phyloP scores from a whole-genome alignment of 1,140 invertebrate species.

The Lucilia sericata region DNA sequence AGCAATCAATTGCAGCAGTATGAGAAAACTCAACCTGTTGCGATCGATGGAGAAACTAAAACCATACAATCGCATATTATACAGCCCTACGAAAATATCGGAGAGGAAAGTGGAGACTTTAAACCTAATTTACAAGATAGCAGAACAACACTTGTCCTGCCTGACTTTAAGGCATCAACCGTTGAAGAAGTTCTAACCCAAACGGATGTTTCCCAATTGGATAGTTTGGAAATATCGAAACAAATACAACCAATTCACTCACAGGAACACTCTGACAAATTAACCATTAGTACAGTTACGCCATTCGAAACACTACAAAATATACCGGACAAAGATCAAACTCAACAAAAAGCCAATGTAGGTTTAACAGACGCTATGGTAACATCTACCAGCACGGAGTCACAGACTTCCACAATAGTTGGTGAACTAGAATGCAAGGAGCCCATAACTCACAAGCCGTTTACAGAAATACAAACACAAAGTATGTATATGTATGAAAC shows the following conservation, averaged over 20 bases:
- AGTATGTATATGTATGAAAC: conserved; percentile 37
- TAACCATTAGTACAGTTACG: conserved; percentile 13
- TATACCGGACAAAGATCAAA: neutral
- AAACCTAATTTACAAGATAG: conserved; percentile 47
- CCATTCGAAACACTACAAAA: conserved; percentile 27
- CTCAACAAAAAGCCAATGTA: conserved; percentile 23
- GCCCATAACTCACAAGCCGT: neutral
- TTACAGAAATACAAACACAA: conserved; percentile 29
- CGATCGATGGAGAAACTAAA: neutral
- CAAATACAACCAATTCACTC: conserved; percentile 4
- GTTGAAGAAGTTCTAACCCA: conserved; percentile 31
- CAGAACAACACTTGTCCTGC: neutral
- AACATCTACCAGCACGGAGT: conserved; percentile 25
- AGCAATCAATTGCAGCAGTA: neutral
- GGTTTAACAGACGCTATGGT: conserved; percentile 24
- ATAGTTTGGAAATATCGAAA: neutral
- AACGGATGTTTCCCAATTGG: neutral
- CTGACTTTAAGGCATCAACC: conserved; percentile 32
- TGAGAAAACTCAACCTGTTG: neutral
- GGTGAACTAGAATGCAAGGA: neutral
- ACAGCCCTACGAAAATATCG: conserved; percentile 56
- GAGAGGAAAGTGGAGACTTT: conserved; percentile 55
- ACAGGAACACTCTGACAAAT: conserved; percentile 6
- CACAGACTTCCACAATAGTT: neutral
- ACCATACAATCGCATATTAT: conserved; percentile 48